Conservation (phyloP, 30 jellyfish, hydroid and myxozoan species). For the Hydractinia symbiolongicarpus region DNA sequence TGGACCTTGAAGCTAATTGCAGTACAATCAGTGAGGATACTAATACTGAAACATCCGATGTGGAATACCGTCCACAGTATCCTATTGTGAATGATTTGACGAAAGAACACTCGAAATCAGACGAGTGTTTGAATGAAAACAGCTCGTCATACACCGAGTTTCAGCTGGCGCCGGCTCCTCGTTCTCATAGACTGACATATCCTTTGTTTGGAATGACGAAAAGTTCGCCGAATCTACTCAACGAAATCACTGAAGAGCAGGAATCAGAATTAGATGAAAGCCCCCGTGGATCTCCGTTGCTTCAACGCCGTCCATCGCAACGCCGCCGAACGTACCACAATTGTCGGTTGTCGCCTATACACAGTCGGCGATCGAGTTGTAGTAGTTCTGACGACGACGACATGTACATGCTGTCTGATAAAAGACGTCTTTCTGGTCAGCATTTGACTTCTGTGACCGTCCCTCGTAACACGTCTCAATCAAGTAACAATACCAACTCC, state of each 20-base stretch:
- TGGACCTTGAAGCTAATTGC: too few relatives aligned
- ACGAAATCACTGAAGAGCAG: slow-evolving; percentile 85
- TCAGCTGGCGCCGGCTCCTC: slow-evolving; percentile 29
- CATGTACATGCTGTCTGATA: slow-evolving; percentile 33
- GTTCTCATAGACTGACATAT: slow-evolving; percentile 71
- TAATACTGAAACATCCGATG: neutral
- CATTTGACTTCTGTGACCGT: slow-evolving; percentile 30
- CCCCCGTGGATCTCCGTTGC: slow-evolving; percentile 79
- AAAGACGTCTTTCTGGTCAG: slow-evolving; percentile 34
- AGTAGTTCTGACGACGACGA: slow-evolving; percentile 98
- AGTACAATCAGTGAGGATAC: too few relatives aligned
- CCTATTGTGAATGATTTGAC: slow-evolving; percentile 26
- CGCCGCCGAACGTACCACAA: slow-evolving; percentile 75
- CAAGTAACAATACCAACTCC: too few relatives aligned
- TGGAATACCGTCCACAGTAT: neutral
- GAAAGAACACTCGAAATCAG: slow-evolving; percentile 41
- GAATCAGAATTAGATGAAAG: slow-evolving; percentile 93
- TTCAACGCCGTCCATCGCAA: slow-evolving; percentile 56
- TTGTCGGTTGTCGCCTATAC: slow-evolving; percentile 96
- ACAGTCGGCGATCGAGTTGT: slow-evolving; percentile 94
- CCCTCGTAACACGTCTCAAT: slow-evolving; percentile 33
- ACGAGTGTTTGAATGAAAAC: slow-evolving; percentile 26
- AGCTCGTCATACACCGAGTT: slow-evolving; percentile 18
- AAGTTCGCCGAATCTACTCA: slow-evolving; percentile 88
- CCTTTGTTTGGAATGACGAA: slow-evolving; percentile 46